Evolutionary conservation across 2,888 invertebrate species (phyloP), one percentile per base, ranked within the genome.

Genomic region (Ditylenchus weischeri): DNA sequence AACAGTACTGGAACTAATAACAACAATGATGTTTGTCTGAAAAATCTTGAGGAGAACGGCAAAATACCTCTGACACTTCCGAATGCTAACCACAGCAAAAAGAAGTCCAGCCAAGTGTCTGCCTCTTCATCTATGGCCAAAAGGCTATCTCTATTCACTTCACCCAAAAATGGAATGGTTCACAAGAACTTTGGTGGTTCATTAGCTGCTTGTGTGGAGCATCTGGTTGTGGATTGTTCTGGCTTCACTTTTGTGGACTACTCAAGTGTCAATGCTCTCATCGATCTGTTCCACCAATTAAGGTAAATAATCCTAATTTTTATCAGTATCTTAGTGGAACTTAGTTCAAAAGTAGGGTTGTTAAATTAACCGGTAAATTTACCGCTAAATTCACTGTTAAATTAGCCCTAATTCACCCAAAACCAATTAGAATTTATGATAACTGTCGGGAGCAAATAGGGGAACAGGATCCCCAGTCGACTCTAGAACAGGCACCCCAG

Each of bases 231-330:
- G 57, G 82, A 81, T 67, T 82, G 81, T 50, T 77, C 78, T 35
- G 82, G 80, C 29, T 79, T 81, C 72, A 83, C 82, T 2, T 80
- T 79, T 62, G 77, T 81, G 19, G 81, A 81, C 62, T 75, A 74
- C 66, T 80, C 82, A 75, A 80, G 82, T 54, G 76, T 81, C 54
- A 75, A 71, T 58, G 75, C 81, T 6, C 68, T 81, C 29, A 77
- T 75, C 61, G 82, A 81, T 68, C 79, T 51, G 59, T 50, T 47
- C 35, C 35, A 38, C 19, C 36, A 35, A 23, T 36, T 38, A 23
- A 38, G 38, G 59, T 10, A 15, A 38, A 13, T 19, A 38, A 19
- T 54, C 13, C 23, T 15, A 7, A 54, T 6, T 13, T 29, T 7
- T 13, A 54, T 23, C 23, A n/a, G n/a, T n/a, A n/a, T n/a, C n/a